These are phyloP conservation scores for Asarcornis scutulata DNA, from an alignment of 2,113 vertebrate species.

Conservation along the genomic window DNA sequence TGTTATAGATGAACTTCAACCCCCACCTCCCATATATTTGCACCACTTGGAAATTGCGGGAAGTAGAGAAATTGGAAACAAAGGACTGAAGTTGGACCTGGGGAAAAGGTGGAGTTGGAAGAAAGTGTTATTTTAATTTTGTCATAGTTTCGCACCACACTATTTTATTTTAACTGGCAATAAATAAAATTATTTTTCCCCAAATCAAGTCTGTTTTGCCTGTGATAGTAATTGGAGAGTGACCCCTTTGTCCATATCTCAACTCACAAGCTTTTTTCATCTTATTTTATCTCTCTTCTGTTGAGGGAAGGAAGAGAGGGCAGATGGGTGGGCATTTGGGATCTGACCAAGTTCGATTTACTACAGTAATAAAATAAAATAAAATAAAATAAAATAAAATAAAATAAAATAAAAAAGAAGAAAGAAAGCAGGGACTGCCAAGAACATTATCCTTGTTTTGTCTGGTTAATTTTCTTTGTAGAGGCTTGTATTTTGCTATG, in stretches of 20 bases:
- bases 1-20: background rate
- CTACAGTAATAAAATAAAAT: background rate
- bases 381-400: background rate
- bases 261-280: background rate
- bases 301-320: background rate
- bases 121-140: background rate
- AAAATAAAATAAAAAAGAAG: background rate
- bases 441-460: background rate
- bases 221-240: background rate
- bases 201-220: background rate
- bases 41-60: background rate
- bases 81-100: background rate
- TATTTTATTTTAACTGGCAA: background rate
- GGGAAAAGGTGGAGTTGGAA: background rate
- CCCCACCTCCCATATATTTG: background rate
- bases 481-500: too few relatives aligned
- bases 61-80: background rate
- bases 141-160: background rate
- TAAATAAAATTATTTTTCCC: background rate
- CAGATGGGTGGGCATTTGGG: background rate
- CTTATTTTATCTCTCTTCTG: background rate
- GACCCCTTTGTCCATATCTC: background rate
- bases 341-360: background rate
- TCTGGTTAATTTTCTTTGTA: too few relatives aligned
- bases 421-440: background rate